Percentiles rank a stretch among this genome's conserved stretches.
phyloP scores from a whole-genome alignment of 2,797 vertebrate species.

The Mastacembelus armatus region DNA sequence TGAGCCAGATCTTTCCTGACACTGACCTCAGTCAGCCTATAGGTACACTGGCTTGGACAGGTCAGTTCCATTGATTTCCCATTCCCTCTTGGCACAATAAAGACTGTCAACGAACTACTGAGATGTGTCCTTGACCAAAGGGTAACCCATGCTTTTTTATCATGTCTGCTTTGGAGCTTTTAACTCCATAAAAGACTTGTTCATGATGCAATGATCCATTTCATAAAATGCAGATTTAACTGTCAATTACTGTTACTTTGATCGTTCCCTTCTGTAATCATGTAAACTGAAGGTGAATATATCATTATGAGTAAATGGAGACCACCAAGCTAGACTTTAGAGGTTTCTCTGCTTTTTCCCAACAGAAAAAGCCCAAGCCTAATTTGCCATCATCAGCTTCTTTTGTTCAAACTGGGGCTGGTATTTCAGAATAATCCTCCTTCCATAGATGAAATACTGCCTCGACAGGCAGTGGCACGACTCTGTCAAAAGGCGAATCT shows the following conservation, averaged over 20 bases:
- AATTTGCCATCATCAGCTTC: conserved; percentile 89
- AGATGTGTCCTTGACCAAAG: conserved; percentile 83
- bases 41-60: conserved; percentile 81
- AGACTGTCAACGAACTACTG: conserved; percentile 78
- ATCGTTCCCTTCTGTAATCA: conserved; percentile 69
- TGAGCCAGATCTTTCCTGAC: conserved; percentile 82
- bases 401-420: conserved; percentile 87
- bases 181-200: conserved; percentile 53
- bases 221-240: conserved; percentile 63
- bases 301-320: conserved; percentile 80
- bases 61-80: conserved; percentile 84
- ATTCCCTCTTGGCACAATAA: conserved; percentile 83
- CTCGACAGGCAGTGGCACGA: conserved; percentile 88
- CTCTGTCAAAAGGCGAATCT: conserved; percentile 79
- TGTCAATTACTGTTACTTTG: conserved; percentile 60
- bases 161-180: conserved; percentile 56
- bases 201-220: conserved; percentile 46
- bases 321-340: conserved; percentile 84
- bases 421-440: conserved; percentile 90
- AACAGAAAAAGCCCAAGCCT: conserved; percentile 83
- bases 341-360: conserved; percentile 77
- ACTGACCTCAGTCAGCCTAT: conserved; percentile 83
- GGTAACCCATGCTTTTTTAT: conserved; percentile 63
- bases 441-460: conserved; percentile 84
- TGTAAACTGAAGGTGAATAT: conserved; percentile 76